phyloP scores from a whole-genome alignment of 2,888 invertebrate species.

The Malacosoma neustria region DNA sequence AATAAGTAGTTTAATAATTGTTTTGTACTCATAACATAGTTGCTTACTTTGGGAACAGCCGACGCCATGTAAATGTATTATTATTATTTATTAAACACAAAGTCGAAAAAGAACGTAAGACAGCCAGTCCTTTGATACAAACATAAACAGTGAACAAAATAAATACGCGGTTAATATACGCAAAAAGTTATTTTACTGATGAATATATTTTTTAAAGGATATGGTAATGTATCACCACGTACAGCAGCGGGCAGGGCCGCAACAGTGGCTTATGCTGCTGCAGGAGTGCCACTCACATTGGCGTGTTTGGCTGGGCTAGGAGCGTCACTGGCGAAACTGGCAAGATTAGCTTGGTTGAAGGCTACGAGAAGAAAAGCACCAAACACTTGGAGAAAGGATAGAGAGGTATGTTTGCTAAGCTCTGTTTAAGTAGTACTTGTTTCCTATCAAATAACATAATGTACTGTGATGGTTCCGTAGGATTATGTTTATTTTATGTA shows the following conservation, averaged over 20 bases:
- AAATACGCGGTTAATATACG: too few relatives aligned
- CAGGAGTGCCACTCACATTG: constrained; percentile 91
- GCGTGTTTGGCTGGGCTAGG: constrained; percentile 91
- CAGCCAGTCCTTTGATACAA: too few relatives aligned
- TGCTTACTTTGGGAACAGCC: too few relatives aligned
- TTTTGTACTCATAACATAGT: too few relatives aligned
- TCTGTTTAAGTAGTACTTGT: constrained; percentile 9
- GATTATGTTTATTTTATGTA: too few relatives aligned
- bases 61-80: too few relatives aligned
- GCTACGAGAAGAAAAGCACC: constrained; percentile 57
- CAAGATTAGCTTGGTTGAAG: constrained; percentile 76
- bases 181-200: background rate
- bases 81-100: background rate
- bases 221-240: constrained; percentile 89
- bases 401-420: constrained; percentile 43
- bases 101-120: too few relatives aligned
- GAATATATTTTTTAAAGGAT: constrained; percentile 71
- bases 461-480: too few relatives aligned
- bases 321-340: constrained; percentile 84
- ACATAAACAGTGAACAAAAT: too few relatives aligned
- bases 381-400: constrained; percentile 56
- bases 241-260: constrained; percentile 88
- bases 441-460: background rate
- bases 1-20: too few relatives aligned
- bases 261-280: constrained; percentile 89